Percentiles rank a stretch among this genome's conserved stretches.
Evolutionary conservation across 2,797 vertebrate genomes (phyloP).

Genomic region (Coregonus ussuriensis): DNA sequence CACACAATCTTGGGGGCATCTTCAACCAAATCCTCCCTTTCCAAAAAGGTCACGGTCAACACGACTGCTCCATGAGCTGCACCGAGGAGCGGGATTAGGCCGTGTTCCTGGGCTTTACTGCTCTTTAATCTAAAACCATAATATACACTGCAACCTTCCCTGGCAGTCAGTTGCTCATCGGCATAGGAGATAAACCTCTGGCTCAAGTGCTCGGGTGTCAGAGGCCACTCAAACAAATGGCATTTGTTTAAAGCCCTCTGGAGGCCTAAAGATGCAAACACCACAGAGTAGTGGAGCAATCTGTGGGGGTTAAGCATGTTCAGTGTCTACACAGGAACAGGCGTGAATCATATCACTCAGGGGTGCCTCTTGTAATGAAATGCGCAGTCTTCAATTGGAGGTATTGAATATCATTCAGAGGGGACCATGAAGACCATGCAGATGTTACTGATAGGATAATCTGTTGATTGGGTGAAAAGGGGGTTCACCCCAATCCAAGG

Average conservation of each 20-base stretch:
- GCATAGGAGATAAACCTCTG: constrained; percentile 39
- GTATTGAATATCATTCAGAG: not conserved
- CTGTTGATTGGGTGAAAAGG: not conserved
- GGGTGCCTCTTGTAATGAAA: not conserved
- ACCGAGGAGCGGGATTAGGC: constrained; percentile 60
- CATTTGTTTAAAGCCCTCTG: constrained; percentile 46
- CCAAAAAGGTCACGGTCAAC: constrained; percentile 27
- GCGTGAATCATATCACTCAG: not conserved
- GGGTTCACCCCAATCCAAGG: no score
- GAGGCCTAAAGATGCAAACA: constrained; percentile 4
- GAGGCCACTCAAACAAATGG: constrained; percentile 55
- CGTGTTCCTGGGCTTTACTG: constrained; percentile 52
- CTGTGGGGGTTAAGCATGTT: not conserved
- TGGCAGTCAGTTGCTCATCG: constrained; percentile 28
- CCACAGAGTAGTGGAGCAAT: constrained; percentile 6
- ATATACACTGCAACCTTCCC: constrained; percentile 47
- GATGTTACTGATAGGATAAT: not conserved
- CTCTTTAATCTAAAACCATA: constrained; percentile 60
- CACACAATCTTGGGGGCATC: constrained; percentile 8
- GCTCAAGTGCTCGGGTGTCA: constrained; percentile 48
- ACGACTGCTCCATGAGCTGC: constrained; percentile 32
- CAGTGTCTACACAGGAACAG: not conserved
- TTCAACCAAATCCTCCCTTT: constrained; percentile 14
- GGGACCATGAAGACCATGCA: not conserved
- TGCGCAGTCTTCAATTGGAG: not conserved